Evolutionary conservation across 2,888 invertebrate species (phyloP).

Genomic region (Folsomia candida): DNA sequence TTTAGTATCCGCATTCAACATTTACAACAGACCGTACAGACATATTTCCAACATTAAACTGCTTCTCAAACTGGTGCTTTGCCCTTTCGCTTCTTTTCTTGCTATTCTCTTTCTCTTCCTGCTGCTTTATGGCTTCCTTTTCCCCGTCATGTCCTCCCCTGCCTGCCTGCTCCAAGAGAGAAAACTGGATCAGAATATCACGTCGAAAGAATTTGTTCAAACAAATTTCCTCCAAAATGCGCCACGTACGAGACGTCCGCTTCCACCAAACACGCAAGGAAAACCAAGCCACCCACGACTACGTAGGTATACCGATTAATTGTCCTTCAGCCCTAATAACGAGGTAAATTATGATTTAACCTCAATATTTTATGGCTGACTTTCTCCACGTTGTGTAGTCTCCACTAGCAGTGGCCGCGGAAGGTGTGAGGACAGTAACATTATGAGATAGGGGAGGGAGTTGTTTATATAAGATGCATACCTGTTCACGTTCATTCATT

Average conservation of each 20-base stretch:
- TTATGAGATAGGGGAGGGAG: too few species aligned
- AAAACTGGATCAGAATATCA: background rate
- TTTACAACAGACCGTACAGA: constrained; percentile 2
- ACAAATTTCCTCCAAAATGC: too few species aligned
- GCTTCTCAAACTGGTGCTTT: constrained; percentile 13
- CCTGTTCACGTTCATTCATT: too few species aligned
- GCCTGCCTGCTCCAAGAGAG: background rate
- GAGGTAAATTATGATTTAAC: background rate
- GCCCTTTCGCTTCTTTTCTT: constrained; percentile 1
- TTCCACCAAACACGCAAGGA: too few species aligned
- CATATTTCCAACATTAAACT: constrained; percentile 13
- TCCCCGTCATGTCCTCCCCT: background rate
- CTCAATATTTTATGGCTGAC: background rate
- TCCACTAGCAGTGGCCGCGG: background rate
- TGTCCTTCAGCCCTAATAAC: background rate
- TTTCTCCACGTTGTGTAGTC: background rate
- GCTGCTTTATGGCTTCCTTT: background rate
- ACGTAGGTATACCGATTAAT: too few species aligned
- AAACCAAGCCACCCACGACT: too few species aligned
- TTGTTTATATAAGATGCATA: too few species aligned
- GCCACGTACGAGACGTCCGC: too few species aligned
- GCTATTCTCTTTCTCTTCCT: background rate
- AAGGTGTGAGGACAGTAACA: too few species aligned
- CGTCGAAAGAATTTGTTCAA: background rate
- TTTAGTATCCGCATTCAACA: constrained; percentile 14